Evolutionary conservation across 1,140 invertebrate genomes (phyloP).

Genomic region (Drosophila sucinea): DNA sequence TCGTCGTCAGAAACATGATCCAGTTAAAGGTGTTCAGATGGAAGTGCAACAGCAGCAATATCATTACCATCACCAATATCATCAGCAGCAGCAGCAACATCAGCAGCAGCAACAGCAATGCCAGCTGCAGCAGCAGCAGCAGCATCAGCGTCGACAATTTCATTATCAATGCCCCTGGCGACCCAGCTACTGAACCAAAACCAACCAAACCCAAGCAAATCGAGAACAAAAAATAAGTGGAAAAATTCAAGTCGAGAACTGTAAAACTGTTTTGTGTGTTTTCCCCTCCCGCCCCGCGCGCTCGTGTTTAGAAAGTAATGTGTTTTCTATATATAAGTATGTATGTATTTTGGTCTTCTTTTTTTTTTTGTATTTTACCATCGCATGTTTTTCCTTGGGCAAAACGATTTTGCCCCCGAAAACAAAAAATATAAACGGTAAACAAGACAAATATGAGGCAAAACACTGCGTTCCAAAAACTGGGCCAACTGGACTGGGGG

Average conservation of each 20-base stretch:
- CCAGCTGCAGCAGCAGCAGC: neutral
- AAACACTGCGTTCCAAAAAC: neutral
- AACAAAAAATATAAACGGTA: slow-evolving; percentile 15
- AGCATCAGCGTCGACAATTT: slow-evolving; percentile 42
- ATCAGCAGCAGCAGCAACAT: slow-evolving; percentile 1
- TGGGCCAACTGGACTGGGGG: neutral
- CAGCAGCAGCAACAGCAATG: neutral
- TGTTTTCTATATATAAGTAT: neutral
- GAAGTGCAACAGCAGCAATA: neutral
- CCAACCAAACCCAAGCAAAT: neutral
- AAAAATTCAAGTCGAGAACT: too few species aligned
- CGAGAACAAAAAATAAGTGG: neutral
- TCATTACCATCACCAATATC: neutral
- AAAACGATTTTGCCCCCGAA: neutral
- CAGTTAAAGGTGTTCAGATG: neutral
- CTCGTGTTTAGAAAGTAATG: neutral
- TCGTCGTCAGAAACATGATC: neutral
- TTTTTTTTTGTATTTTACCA: neutral
- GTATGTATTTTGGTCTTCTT: neutral
- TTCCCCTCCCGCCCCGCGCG: neutral
- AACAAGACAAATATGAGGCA: neutral
- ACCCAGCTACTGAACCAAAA: slow-evolving; percentile 34
- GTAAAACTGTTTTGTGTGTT: neutral
- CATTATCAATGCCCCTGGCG: slow-evolving; percentile 37
- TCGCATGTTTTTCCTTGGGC: slow-evolving; percentile 5